Percentiles rank a stretch among this genome's conserved stretches.
Conservation (phyloP, 2,888 invertebrate species). For the Meteorus colon region DNA sequence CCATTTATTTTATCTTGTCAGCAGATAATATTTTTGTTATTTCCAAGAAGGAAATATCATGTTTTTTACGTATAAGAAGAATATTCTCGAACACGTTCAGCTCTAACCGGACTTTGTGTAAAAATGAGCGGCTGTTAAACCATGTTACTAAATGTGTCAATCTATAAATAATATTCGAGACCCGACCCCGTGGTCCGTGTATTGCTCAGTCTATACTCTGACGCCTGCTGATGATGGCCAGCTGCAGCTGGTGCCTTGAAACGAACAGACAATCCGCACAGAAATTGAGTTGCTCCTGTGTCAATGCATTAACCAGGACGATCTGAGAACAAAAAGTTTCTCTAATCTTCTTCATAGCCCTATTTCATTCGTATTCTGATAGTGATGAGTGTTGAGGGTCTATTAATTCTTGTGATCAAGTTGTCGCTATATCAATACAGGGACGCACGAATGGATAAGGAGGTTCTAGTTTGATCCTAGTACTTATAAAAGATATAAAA, state of each 20-base stretch:
- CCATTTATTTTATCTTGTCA: neutral
- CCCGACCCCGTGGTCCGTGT: neutral
- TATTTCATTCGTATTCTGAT: too few relatives aligned
- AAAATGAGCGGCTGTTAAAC: neutral
- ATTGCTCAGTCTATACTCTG: neutral
- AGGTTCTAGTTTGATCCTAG: too few relatives aligned
- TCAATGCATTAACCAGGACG: too few relatives aligned
- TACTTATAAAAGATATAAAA: too few relatives aligned
- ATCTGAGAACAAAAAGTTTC: too few relatives aligned
- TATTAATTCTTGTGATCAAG: too few relatives aligned
- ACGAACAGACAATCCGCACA: neutral
- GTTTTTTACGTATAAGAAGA: neutral
- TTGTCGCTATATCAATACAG: too few relatives aligned
- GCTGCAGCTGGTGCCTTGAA: neutral
- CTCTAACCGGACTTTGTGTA: neutral
- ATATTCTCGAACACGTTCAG: neutral
- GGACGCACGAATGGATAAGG: too few relatives aligned
- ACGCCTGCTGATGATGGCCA: neutral
- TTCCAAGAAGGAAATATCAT: neutral
- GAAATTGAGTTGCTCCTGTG: neutral
- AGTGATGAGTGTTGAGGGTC: too few relatives aligned
- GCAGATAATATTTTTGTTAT: neutral
- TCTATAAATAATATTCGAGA: slow-evolving; percentile 1
- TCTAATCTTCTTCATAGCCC: too few relatives aligned
- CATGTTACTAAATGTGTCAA: slow-evolving; percentile 4